Evolutionary conservation across 1,140 invertebrate species (phyloP), one percentile per base, ranked within the genome.

Genomic region (Hermetia illucens): DNA sequence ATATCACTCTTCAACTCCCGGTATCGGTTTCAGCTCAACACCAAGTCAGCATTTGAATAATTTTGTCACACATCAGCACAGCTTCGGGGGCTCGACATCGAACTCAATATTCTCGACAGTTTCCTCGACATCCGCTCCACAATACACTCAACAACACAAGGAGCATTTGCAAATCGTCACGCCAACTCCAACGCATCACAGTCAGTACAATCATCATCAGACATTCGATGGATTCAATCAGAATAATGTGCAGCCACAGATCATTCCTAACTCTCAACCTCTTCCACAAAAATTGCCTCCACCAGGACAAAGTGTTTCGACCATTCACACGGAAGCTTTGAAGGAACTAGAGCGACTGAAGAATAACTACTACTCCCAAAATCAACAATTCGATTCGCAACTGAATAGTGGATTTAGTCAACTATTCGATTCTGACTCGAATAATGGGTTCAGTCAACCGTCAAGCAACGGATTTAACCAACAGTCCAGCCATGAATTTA

Each of bases 151-250:
- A 36, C 18, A 36, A 8, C 5, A 58, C 18, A 53, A 53, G 4
- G 51, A 58, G 21, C 58, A 58, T 38, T 48, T 58, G 0, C 56
- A 58, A 52, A 54, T 58, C 8, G 55, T 58, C 4, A 58, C 55
- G 0, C 55, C 55, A 0, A 42, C 56, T 34, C 55, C 55, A 1
- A 49, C 55, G 6, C 3, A n/a, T 5, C 42, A 42, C 36, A 41
- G 39, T 29, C 9, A 19, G 22, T 58, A 49, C 45, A 55, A 44
- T 29, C 50, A 51, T 33, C 45, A 47, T 9, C n/a, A n/a, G n/a
- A n/a, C n/a, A n/a, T n/a, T n/a, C n/a, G n/a, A n/a, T n/a, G n/a
- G n/a, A n/a, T n/a, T n/a, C n/a, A n/a, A 37, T 18, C 34, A 15
- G 15, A 17, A 32, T 24, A 36, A 44, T n/a, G 21, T 21, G 18